Evolutionary conservation across 37 sponge, comb jelly and placozoan species (phyloP), one percentile per base, ranked within the genome.

Genomic region (Haliclona indistincta): DNA sequence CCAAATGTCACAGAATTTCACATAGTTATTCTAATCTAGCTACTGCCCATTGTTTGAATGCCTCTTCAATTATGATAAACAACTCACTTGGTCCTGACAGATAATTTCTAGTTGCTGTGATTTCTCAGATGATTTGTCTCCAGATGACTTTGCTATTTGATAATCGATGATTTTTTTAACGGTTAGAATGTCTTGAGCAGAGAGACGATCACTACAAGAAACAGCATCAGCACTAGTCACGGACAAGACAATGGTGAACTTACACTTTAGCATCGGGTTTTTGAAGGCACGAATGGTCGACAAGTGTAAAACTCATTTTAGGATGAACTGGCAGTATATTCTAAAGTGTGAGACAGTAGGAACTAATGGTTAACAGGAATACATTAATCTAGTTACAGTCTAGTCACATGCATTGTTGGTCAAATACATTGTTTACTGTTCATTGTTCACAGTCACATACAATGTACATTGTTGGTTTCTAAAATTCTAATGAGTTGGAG

Each of bases 131-230:
- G n/a, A n/a, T 36, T 74, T 60, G 19, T 79, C 70, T 8, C 76
- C 76, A 22, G 74, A 78, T 38, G 80, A 1, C 58, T 88, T 88
- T 29, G 26, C 39, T 62, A 80, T 76, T 49, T 63, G 61, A 39
- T 87, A 81, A 4, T 92, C 89, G 38, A 64, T 22, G 0, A 92
- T 69, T 58, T 87, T 83, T 30, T 43, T 25, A 10, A 92, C 74
- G 39, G 84, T 69, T 2, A 92, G 58, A 49, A 86, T 47, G 62
- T 92, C 93, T 32, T 79, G 79, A 19, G 89, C 89, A 17, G 89
- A 87, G 8, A 92, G 77, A 38, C 83, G 77, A 62, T 88, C 88
- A 60, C 68, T 76, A 20, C 33, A 70, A n/a, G 26, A 58, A 58
- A 25, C 10, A 47, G 10, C 10, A 47, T 17, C 51, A 47, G 51